These are phyloP conservation scores for Carduelis carduelis DNA, from an alignment of 2,797 vertebrate genomes.

Conservation along the genomic window DNA sequence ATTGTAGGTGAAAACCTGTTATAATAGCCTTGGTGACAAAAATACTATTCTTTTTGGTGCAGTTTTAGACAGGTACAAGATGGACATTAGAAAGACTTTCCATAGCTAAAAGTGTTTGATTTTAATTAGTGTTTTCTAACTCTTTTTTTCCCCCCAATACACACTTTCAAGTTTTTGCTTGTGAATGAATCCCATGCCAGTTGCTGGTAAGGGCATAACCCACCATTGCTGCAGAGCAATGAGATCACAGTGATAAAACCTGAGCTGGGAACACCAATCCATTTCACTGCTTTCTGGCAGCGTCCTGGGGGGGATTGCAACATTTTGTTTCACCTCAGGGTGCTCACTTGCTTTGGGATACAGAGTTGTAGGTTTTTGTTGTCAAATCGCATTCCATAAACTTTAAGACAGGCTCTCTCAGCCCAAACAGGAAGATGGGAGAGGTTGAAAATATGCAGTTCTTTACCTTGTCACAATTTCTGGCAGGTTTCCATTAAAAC, in stretches of 20 bases:
- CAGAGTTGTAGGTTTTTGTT: not conserved
- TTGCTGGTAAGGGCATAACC: not conserved
- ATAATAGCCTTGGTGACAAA: not conserved
- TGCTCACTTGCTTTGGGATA: not conserved
- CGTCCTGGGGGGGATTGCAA: not conserved
- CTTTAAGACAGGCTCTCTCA: not conserved
- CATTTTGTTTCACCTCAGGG: not conserved
- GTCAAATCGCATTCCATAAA: not conserved
- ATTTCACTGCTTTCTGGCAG: not conserved
- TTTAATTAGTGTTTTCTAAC: not conserved
- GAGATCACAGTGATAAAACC: accelerated
- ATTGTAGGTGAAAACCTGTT: not conserved
- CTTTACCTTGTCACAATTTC: not conserved
- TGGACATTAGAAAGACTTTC: not conserved
- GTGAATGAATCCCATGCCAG: not conserved
- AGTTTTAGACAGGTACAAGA: not conserved
- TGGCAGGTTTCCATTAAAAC: not conserved
- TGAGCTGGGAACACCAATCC: not conserved
- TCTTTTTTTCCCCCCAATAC: accelerated
- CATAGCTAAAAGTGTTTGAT: not conserved
- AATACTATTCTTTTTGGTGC: not conserved
- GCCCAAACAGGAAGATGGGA: not conserved
- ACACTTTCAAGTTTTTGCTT: not conserved
- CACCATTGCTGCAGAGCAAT: not conserved
- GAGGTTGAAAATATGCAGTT: not conserved